A percentile compares a stretch with the other conserved stretches of the same genome.
phyloP scores from a whole-genome alignment of 2,113 vertebrate genomes.

The Ictalurus furcatus region DNA sequence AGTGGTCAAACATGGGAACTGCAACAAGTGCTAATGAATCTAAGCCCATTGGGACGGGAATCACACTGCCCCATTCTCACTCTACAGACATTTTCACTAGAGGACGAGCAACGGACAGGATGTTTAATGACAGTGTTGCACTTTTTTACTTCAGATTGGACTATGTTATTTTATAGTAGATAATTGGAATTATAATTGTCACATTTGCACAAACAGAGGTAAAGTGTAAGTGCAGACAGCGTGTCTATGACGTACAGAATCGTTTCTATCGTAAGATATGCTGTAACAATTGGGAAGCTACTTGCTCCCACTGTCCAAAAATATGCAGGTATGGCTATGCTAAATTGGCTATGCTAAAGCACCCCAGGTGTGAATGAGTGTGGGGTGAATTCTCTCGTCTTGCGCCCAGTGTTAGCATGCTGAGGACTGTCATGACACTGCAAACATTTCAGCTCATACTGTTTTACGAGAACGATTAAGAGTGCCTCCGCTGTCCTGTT shows the following conservation, averaged over 20 bases:
- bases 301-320: neutral
- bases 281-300: no score
- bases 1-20: neutral
- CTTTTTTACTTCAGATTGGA: neutral
- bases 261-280: no score
- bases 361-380: no score
- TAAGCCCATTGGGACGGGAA: neutral
- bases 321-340: no score
- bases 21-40: neutral
- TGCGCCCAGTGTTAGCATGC: no score
- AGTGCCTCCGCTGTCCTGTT: neutral
- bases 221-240: no score
- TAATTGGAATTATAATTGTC: neutral
- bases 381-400: no score
- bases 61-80: neutral
- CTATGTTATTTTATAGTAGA: neutral
- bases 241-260: no score
- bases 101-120: neutral
- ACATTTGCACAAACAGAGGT: no score
- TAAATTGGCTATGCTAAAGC: no score
- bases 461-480: neutral
- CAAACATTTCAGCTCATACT: neutral
- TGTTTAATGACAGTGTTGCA: neutral
- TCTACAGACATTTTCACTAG: neutral
- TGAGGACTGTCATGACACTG: no score